These are phyloP conservation scores for Siniperca chuatsi DNA, from an alignment of 2,113 vertebrate species.

Conservation along the genomic window DNA sequence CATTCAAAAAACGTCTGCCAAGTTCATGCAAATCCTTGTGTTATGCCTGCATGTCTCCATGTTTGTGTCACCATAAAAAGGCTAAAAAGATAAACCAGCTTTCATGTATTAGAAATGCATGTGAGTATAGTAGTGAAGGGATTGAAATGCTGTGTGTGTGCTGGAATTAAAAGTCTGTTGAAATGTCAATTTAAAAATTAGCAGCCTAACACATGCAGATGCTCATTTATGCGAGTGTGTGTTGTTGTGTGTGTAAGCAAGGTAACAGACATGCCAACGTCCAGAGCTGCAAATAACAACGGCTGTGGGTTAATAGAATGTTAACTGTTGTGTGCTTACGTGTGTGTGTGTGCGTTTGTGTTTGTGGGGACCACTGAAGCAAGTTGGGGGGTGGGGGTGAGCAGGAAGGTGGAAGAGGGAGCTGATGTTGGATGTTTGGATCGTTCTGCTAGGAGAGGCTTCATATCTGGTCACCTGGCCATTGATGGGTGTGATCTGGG, in stretches of 20 bases:
- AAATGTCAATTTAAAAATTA: slow-evolving; percentile 36
- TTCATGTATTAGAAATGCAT: slow-evolving; percentile 17
- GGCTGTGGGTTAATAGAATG: background rate
- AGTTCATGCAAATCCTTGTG: slow-evolving; percentile 54
- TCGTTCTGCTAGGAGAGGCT: slow-evolving; percentile 5
- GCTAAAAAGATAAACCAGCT: slow-evolving; percentile 23
- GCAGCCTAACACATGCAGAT: slow-evolving; percentile 51
- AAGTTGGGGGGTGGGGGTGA: background rate
- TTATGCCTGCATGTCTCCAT: slow-evolving; percentile 36
- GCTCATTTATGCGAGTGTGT: slow-evolving; percentile 12
- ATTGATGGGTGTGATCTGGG: background rate
- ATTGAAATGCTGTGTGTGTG: slow-evolving; percentile 24
- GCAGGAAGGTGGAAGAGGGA: background rate
- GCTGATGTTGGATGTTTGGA: background rate
- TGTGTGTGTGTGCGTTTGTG: background rate
- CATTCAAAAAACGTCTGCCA: slow-evolving; percentile 23
- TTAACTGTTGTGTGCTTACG: slow-evolving; percentile 8
- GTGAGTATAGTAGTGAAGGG: slow-evolving; percentile 3
- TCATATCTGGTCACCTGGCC: slow-evolving; percentile 2
- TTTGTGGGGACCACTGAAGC: background rate
- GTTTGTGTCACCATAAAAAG: slow-evolving; percentile 20
- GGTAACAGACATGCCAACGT: background rate
- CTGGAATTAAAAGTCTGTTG: slow-evolving; percentile 17
- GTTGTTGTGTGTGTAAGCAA: slow-evolving; percentile 7
- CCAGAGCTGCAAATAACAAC: background rate